Evolutionary conservation across 2,797 vertebrate genomes (phyloP).

Genomic region (Rhabdophis nuchalis): DNA sequence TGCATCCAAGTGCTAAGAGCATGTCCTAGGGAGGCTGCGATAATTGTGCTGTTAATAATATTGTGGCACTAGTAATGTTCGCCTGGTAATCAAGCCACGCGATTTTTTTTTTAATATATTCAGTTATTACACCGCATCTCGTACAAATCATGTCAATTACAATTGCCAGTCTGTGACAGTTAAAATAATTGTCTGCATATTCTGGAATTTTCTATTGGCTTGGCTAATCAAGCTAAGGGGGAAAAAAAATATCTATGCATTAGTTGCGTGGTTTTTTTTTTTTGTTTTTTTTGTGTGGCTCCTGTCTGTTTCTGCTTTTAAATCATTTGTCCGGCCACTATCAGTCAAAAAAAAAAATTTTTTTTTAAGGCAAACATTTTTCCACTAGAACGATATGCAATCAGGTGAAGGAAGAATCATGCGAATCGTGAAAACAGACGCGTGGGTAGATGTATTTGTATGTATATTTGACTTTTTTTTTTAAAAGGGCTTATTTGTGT

Average conservation of each 20-base stretch:
- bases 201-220: conserved; percentile 83
- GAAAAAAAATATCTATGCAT: conserved; percentile 75
- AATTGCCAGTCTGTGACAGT: conserved; percentile 84
- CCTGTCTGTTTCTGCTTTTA: conserved; percentile 71
- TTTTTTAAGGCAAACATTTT: conserved; percentile 69
- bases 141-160: conserved; percentile 88
- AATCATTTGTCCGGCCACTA: conserved; percentile 76
- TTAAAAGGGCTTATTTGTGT: background rate
- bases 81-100: conserved; percentile 89
- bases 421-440: conserved; percentile 24
- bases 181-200: conserved; percentile 90
- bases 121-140: conserved; percentile 88
- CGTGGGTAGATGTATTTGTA: conserved; percentile 11
- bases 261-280: conserved; percentile 74
- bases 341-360: conserved; percentile 64
- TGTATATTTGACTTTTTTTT: background rate
- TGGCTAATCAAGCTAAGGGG: conserved; percentile 85
- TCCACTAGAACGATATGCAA: conserved; percentile 57
- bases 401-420: conserved; percentile 35
- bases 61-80: conserved; percentile 87
- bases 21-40: conserved; percentile 85
- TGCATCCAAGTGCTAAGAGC: conserved; percentile 89
- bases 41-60: conserved; percentile 91
- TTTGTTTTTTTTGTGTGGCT: conserved; percentile 69
- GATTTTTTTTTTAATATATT: conserved; percentile 87